Conservation (phyloP, 1,140 invertebrate species). For the Leptinotarsa undecemlineata region DNA sequence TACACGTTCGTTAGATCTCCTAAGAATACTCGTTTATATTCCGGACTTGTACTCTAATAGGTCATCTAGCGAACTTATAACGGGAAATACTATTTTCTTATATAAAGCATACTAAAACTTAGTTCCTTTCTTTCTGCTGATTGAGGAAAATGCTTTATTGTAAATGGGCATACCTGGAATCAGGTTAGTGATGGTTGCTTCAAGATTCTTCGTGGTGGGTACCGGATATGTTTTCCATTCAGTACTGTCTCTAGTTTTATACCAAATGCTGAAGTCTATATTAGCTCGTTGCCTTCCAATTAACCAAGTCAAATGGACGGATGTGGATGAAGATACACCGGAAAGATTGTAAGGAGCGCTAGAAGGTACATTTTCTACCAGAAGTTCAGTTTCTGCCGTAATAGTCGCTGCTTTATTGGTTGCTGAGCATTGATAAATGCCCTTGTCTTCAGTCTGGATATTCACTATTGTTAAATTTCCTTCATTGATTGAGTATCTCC, state of each 20-base stretch:
- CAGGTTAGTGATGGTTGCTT: conserved; percentile 79
- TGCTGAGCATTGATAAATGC: conserved; percentile 88
- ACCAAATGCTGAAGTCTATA: conserved; percentile 86
- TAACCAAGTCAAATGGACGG: conserved; percentile 83
- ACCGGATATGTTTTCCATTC: conserved; percentile 80
- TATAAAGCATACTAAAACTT: too few species aligned
- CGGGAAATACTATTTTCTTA: too few species aligned
- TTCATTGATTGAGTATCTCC: conserved; percentile 69
- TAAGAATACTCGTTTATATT: too few species aligned
- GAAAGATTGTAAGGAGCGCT: conserved; percentile 90
- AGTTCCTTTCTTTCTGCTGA: too few species aligned
- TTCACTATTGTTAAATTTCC: conserved; percentile 87
- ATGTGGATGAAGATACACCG: conserved; percentile 73
- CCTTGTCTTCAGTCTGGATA: conserved; percentile 84
- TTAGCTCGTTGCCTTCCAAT: conserved; percentile 82
- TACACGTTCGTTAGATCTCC: too few species aligned
- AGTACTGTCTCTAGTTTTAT: conserved; percentile 67
- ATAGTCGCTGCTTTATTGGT: conserved; percentile 92
- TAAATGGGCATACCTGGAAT: conserved; percentile 60
- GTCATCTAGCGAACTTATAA: too few species aligned
- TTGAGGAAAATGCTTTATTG: neutral
- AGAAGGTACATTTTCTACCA: conserved; percentile 84
- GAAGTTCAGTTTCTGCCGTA: conserved; percentile 81
- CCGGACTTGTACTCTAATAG: too few species aligned
- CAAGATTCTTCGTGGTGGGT: conserved; percentile 69